Evolutionary conservation across 2,888 invertebrate species (phyloP).

Genomic region (Sthenelais limicola): DNA sequence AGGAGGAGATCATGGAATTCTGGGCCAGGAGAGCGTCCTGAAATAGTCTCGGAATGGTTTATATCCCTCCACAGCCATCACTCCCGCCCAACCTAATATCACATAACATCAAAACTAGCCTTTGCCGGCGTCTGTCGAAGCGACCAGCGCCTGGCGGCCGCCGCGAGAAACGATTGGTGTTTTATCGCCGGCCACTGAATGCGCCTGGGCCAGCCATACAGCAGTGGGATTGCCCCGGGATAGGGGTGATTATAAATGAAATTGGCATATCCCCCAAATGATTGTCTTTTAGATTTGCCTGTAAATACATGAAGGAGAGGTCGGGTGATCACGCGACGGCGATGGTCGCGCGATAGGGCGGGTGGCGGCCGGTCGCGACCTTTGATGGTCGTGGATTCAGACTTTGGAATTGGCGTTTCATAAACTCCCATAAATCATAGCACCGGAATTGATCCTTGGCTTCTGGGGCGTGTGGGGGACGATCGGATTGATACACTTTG

Average conservation of each 20-base stretch:
- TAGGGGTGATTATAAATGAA: slow-evolving; percentile 34
- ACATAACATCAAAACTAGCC: slow-evolving; percentile 24
- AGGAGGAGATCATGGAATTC: slow-evolving; percentile 39
- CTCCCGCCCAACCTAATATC: slow-evolving; percentile 8
- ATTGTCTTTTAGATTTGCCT: slow-evolving; percentile 22
- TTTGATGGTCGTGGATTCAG: slow-evolving; percentile 1
- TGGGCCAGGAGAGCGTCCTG: slow-evolving; percentile 12
- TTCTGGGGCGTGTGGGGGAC: too few species aligned
- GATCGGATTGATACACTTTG: slow-evolving; percentile 39
- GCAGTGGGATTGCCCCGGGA: slow-evolving; percentile 31
- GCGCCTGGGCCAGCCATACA: slow-evolving; percentile 8
- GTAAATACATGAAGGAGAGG: slow-evolving; percentile 18
- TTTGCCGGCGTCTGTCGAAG: not conserved
- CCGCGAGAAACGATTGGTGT: slow-evolving; percentile 18
- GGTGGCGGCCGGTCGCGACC: slow-evolving; percentile 26
- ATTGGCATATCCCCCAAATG: slow-evolving; percentile 15
- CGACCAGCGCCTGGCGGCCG: not conserved
- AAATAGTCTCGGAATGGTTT: slow-evolving; percentile 34
- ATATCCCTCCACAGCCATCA: too few species aligned
- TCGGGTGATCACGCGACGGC: too few species aligned
- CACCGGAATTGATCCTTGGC: too few species aligned
- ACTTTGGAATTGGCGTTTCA: slow-evolving; percentile 37
- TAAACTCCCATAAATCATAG: slow-evolving; percentile 39
- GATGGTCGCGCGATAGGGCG: slow-evolving; percentile 24
- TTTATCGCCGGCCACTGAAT: slow-evolving; percentile 38